A percentile compares a stretch with the other conserved stretches of the same genome.
Evolutionary conservation across 2,888 invertebrate genomes (phyloP).

Genomic region (Deilephila elpenor): DNA sequence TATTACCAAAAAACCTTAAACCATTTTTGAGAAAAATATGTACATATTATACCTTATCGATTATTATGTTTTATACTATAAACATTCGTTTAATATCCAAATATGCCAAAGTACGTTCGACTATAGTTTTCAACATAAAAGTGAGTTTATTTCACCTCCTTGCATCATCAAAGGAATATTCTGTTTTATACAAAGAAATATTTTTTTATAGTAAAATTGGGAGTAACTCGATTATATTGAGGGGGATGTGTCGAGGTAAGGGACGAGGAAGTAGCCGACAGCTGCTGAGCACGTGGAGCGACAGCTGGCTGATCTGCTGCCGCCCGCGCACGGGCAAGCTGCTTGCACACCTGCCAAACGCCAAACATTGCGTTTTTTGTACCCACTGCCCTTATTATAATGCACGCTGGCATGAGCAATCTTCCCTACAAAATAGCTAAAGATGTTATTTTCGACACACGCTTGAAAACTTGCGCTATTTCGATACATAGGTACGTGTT

Average conservation of each 20-base stretch:
- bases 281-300: constrained; percentile 78
- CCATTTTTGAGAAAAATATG: no score
- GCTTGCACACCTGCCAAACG: constrained; percentile 70
- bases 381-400: constrained; percentile 51
- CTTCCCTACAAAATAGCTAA: no score
- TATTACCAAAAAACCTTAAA: no score
- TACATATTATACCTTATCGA: no score
- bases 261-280: constrained; percentile 65
- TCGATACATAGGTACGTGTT: no score
- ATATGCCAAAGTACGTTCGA: no score
- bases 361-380: constrained; percentile 67
- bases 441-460: no score
- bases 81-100: no score
- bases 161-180: neutral
- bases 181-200: no score
- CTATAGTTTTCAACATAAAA: no score
- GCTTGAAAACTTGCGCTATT: no score
- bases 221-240: constrained; percentile 43
- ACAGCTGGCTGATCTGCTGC: constrained; percentile 66
- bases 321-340: constrained; percentile 79
- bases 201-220: constrained; percentile 29
- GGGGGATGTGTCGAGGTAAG: constrained; percentile 47
- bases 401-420: neutral
- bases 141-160: neutral
- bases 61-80: no score